Evolutionary conservation across 2,797 vertebrate species (phyloP).

Genomic region (Pangasius krempfi): DNA sequence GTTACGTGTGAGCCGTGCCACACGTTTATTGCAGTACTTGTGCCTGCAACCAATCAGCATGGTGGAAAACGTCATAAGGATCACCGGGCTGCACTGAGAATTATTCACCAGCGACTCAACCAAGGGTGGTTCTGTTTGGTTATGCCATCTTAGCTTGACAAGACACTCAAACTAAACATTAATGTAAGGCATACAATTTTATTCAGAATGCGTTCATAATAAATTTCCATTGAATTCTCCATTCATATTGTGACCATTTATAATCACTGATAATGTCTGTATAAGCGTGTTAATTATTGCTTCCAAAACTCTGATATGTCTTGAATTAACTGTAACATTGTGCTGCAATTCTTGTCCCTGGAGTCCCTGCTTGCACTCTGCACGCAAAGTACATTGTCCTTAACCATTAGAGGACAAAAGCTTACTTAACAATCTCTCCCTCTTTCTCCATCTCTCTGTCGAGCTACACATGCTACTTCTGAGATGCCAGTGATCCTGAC

Average conservation of each 20-base stretch:
- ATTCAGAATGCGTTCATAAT: not conserved
- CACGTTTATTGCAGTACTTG: conserved; percentile 4
- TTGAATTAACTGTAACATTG: conserved; percentile 4
- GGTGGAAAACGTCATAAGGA: not conserved
- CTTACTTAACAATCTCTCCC: too few relatives aligned
- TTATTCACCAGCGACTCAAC: conserved; percentile 2
- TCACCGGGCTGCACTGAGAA: not conserved
- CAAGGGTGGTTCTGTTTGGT: not conserved
- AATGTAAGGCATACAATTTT: not conserved
- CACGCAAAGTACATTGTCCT: too few relatives aligned
- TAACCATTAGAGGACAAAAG: too few relatives aligned
- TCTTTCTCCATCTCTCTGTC: too few relatives aligned
- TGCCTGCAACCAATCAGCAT: conserved; percentile 27
- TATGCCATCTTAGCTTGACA: conserved; percentile 17
- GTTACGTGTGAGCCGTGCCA: conserved; percentile 28
- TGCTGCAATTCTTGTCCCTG: not conserved
- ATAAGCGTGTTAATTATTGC: conserved; percentile 5
- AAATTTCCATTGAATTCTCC: not conserved
- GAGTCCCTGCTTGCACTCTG: too few relatives aligned
- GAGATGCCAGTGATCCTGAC: too few relatives aligned
- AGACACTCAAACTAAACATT: conserved; percentile 12
- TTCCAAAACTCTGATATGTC: not conserved
- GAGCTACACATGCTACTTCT: too few relatives aligned
- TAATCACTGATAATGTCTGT: not conserved
- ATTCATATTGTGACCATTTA: not conserved